Percentiles rank a stretch among this genome's conserved stretches.
Evolutionary conservation across 2,797 vertebrate genomes (phyloP).

Genomic region (Pipistrellus pygmaeus): DNA sequence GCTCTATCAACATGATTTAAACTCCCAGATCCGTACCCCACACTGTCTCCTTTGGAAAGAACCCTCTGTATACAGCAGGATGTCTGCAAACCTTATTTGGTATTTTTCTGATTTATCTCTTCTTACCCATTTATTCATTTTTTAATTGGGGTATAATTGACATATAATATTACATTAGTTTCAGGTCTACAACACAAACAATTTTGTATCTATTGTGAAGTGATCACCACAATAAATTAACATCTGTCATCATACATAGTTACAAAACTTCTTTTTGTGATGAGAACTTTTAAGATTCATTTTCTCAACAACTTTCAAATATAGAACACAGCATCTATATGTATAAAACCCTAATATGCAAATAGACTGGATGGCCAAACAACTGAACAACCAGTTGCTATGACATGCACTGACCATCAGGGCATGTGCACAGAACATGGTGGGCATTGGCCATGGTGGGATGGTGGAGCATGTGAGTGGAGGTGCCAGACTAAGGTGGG

Average conservation of each 20-base stretch:
- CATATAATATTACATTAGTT: not conserved
- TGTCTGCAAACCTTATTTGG: not conserved
- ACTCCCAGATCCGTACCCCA: not conserved
- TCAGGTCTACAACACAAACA: not conserved
- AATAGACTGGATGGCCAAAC: too few relatives aligned
- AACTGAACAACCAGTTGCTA: too few relatives aligned
- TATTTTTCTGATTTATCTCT: not conserved
- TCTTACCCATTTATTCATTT: not conserved
- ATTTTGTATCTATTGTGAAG: not conserved
- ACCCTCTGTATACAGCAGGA: not conserved
- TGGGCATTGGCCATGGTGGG: accelerated
- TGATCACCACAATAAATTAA: not conserved
- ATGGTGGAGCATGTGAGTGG: too few relatives aligned
- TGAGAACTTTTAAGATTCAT: not conserved
- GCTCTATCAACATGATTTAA: not conserved
- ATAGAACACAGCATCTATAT: not conserved
- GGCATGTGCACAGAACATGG: too few relatives aligned
- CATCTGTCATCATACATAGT: not conserved
- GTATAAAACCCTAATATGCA: too few relatives aligned
- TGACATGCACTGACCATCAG: too few relatives aligned
- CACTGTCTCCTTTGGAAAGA: not conserved
- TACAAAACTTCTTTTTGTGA: not conserved
- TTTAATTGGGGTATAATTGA: not conserved
- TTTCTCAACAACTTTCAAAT: not conserved
- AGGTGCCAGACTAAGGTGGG: too few relatives aligned